phyloP scores from a whole-genome alignment of 2,113 vertebrate genomes.

The Anthoscopus minutus region DNA sequence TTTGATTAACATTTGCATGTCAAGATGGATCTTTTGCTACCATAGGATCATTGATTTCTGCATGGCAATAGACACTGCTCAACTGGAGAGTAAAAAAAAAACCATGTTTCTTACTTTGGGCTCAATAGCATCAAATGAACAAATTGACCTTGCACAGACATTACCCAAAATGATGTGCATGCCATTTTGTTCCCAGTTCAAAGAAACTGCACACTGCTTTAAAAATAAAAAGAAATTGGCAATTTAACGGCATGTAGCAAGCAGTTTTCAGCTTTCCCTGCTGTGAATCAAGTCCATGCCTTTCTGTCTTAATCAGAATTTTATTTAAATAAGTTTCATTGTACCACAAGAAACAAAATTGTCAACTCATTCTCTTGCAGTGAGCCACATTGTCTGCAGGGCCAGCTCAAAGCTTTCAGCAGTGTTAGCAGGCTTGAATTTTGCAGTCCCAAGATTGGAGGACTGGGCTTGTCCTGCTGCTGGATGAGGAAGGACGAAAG shows the following conservation, averaged over 20 bases:
- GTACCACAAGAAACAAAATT: constrained; percentile 30
- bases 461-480: background rate
- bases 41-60: background rate
- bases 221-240: constrained; percentile 43
- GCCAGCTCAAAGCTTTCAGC: constrained; percentile 13
- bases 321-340: constrained; percentile 64
- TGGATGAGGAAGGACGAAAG: background rate
- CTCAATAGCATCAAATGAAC: background rate
- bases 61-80: background rate
- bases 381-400: background rate
- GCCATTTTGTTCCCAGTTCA: background rate
- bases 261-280: constrained; percentile 48
- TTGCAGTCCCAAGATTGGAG: background rate
- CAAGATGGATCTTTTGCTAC: background rate
- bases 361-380: constrained; percentile 22
- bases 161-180: background rate
- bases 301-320: constrained; percentile 55
- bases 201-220: constrained; percentile 9
- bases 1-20: background rate
- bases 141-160: constrained; percentile 15
- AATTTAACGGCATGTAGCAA: constrained; percentile 49
- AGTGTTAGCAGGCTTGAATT: background rate
- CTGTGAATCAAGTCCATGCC: constrained; percentile 25
- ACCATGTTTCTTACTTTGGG: background rate
- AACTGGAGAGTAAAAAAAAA: background rate